Base-by-base conservation (phyloP, 2,888 invertebrate species). In the Cephus sareptanus region DNA sequence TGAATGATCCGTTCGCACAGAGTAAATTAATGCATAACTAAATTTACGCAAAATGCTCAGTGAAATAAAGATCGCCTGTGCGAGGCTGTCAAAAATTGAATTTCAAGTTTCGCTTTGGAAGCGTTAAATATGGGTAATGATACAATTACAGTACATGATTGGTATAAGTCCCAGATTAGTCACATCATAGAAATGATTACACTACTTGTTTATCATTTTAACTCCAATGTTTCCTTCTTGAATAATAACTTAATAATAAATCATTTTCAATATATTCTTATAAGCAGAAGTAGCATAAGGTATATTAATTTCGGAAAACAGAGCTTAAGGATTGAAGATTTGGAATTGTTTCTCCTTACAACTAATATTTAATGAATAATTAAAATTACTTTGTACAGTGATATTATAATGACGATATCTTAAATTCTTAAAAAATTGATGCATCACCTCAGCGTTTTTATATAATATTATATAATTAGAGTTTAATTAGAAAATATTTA, bases 11-110 rank as follows among this genome's bases (percentile, higher is more conserved):
- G 15, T 56, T 23, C 56, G 56, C 56, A 56, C 23, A 56, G 56
- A 56, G 23, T 23, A 56, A 56, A 56, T 13, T n/a, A 33, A 71
- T 71, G 4, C 31, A 71, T 71, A 34, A 31, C 1, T 71, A 71
- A 71, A 31, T 71, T 71, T 71, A 33, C n/a, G 15, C 31, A 71
- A 30, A 71, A 71, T 71, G 31, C 71, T 71, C 71, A 71, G 71
- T 71, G 71, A 31, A 71, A 31, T 71, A 33, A 71, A 56, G 23
- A 15, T 56, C 9, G 23, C 15, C 23, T 56, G 40, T 9, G 40
- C 2, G 6, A 56, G 23, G 23, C 9, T 56, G 23, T 56, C 40
- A 56, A 9, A 56, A 6, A 56, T 56, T 56, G 23, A 23, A 56
- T 56, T 2, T 56, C 56, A 56, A 56, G 56, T 23, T 56, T 9